Evolutionary conservation across 2,797 vertebrate species (phyloP).

Genomic region (Masticophis lateralis): DNA sequence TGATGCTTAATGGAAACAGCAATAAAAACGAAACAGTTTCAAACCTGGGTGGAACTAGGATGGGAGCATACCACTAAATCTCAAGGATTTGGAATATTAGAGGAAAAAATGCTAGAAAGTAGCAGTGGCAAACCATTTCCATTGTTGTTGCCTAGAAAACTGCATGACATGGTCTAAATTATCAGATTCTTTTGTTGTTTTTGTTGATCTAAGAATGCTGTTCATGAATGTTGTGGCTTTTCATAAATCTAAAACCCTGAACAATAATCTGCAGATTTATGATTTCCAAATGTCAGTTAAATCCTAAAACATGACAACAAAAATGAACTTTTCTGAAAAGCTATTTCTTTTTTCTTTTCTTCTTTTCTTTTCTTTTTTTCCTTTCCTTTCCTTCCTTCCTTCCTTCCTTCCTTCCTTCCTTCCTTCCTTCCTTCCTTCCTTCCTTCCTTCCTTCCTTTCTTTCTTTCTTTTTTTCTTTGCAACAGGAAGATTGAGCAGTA

Average conservation of each 20-base stretch:
- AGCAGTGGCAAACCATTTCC: neutral
- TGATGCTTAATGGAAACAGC: neutral
- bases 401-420: no score
- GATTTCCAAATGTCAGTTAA: neutral
- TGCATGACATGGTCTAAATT: neutral
- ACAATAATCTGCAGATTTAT: neutral
- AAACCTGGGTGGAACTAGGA: neutral
- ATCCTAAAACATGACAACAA: neutral
- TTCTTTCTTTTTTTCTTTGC: no score
- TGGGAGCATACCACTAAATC: neutral
- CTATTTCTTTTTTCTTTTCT: neutral
- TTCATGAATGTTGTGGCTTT: neutral
- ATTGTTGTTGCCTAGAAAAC: neutral
- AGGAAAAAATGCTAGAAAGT: neutral
- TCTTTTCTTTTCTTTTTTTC: no score
- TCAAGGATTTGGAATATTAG: neutral
- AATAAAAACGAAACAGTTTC: neutral
- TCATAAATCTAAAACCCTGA: neutral
- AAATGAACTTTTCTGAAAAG: neutral
- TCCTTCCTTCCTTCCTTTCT: no score
- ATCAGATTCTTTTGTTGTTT: neutral
- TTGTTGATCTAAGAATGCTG: neutral
- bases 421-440: no score
- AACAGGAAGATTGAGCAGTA: neutral
- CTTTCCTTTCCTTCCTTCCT: no score